Evolutionary conservation across 2,113 vertebrate genomes (phyloP).

Genomic region (Microtus ochrogaster): DNA sequence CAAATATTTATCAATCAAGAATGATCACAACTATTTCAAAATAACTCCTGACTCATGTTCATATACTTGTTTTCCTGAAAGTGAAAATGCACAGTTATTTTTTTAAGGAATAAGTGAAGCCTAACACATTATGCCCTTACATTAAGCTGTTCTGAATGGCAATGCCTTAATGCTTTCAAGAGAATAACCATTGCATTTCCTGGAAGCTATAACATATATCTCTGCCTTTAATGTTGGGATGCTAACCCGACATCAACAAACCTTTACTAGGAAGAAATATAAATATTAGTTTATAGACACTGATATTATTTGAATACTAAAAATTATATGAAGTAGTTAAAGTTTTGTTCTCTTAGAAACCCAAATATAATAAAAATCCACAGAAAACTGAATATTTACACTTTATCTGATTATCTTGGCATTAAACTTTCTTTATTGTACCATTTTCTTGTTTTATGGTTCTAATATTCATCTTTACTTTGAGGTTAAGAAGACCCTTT

Average conservation of each 20-base stretch:
- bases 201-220: neutral
- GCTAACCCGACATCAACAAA: neutral
- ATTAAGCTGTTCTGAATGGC: neutral
- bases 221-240: neutral
- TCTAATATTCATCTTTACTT: neutral
- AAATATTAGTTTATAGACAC: constrained; percentile 4
- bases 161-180: neutral
- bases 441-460: neutral
- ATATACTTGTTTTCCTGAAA: neutral
- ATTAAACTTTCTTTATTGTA: neutral
- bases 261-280: constrained; percentile 25
- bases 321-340: neutral
- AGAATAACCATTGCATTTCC: neutral
- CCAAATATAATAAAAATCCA: constrained; percentile 1
- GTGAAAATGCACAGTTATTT: neutral
- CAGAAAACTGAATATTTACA: constrained; percentile 3
- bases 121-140: neutral
- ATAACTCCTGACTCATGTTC: neutral
- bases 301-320: neutral
- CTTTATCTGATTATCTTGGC: neutral
- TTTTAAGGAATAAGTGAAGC: neutral
- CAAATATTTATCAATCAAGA: neutral
- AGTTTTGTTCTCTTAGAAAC: neutral
- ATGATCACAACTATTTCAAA: neutral
- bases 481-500: neutral